Evolutionary conservation across 2,113 vertebrate genomes (phyloP).

Genomic region (Carassius auratus): DNA sequence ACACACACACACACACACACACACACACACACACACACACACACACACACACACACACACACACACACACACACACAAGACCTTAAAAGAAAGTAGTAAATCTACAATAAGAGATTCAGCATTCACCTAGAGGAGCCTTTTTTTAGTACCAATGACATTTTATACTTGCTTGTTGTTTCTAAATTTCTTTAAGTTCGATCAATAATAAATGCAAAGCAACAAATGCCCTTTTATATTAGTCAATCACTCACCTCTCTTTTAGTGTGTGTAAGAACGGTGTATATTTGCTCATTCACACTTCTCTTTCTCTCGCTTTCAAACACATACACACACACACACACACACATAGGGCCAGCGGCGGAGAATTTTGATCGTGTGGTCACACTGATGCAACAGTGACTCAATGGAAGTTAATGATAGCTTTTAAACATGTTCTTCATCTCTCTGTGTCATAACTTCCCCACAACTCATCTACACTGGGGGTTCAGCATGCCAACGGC

Average conservation of each 20-base stretch:
- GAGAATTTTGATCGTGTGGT: background rate
- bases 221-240: background rate
- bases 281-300: background rate
- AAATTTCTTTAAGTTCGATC: slow-evolving; percentile 18
- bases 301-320: background rate
- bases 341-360: background rate
- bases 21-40: no score
- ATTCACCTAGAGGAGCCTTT: background rate
- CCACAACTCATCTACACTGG: background rate
- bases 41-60: background rate
- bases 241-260: slow-evolving; percentile 1
- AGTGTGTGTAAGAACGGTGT: background rate
- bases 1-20: background rate
- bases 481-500: background rate
- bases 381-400: slow-evolving; percentile 42
- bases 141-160: background rate
- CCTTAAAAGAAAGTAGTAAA: background rate
- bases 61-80: background rate
- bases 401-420: slow-evolving; percentile 32
- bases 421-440: background rate
- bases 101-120: background rate
- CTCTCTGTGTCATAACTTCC: background rate
- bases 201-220: slow-evolving; percentile 22
- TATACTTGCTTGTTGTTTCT: slow-evolving; percentile 12
- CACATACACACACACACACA: background rate